Conservation (phyloP, 2,113 vertebrate species). For the Gallinago media region DNA sequence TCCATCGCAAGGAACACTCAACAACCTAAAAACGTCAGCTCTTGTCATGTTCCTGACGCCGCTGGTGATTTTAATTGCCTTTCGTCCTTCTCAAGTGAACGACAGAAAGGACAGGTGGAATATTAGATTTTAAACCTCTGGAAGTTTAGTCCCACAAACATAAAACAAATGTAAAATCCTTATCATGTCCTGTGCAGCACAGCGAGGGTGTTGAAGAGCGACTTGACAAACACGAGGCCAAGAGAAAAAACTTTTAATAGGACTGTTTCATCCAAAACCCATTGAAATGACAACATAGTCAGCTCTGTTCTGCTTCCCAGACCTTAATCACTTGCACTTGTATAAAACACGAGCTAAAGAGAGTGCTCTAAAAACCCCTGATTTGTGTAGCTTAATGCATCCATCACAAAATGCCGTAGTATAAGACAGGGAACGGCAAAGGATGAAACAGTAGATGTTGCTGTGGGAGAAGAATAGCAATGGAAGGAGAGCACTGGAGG, state of each 20-base stretch:
- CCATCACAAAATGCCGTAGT: background rate
- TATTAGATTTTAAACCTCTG: constrained; percentile 21
- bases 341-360: background rate
- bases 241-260: background rate
- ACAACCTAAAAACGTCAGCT: constrained; percentile 18
- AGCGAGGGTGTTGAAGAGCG: background rate
- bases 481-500: background rate
- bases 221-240: background rate
- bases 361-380: background rate
- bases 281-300: accelerated
- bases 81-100: constrained; percentile 40
- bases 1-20: background rate
- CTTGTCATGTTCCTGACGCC: constrained; percentile 24
- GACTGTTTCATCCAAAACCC: background rate
- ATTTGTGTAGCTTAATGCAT: background rate
- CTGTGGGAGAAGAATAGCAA: background rate
- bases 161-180: constrained; percentile 2
- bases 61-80: constrained; percentile 51
- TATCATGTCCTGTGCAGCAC: background rate
- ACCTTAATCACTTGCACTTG: background rate
- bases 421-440: accelerated
- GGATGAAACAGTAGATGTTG: background rate
- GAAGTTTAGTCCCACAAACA: constrained; percentile 9
- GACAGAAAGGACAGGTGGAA: constrained; percentile 33
- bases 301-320: background rate